Evolutionary conservation across 2,797 vertebrate genomes (phyloP).

Genomic region (Philypnodon macrostomus): DNA sequence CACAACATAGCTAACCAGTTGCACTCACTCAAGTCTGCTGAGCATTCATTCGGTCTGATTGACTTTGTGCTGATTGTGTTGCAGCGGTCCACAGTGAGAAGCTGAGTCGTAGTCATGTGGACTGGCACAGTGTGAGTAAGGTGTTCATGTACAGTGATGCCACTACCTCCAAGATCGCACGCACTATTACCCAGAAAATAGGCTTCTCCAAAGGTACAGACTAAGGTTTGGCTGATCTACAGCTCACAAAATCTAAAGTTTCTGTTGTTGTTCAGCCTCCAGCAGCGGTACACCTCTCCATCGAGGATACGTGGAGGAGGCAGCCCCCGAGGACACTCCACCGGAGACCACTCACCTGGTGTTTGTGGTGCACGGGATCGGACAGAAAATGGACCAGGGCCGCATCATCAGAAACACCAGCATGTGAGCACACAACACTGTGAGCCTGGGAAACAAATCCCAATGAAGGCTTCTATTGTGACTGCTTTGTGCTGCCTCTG

Average conservation of each 20-base stretch:
- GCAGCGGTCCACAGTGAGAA: slow-evolving; percentile 88
- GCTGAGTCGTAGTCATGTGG: slow-evolving; percentile 88
- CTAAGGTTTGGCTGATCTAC: too few species aligned
- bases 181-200: slow-evolving; percentile 87
- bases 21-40: too few species aligned
- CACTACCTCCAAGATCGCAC: slow-evolving; percentile 91
- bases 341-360: slow-evolving; percentile 93
- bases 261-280: slow-evolving; percentile 75
- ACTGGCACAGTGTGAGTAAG: slow-evolving; percentile 93
- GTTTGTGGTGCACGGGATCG: slow-evolving; percentile 94
- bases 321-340: slow-evolving; percentile 89
- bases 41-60: too few species aligned
- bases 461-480: background rate
- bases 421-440: slow-evolving; percentile 82
- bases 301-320: slow-evolving; percentile 93
- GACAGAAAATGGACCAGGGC: slow-evolving; percentile 98
- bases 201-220: slow-evolving; percentile 94
- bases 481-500: background rate
- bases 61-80: too few species aligned
- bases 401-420: slow-evolving; percentile 95
- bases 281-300: slow-evolving; percentile 94
- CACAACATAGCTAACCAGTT: too few species aligned
- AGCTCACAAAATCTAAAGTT: background rate
- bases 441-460: background rate
- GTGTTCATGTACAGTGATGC: slow-evolving; percentile 90